A percentile compares a stretch with the other conserved stretches of the same genome.
Evolutionary conservation across 2,113 vertebrate species (phyloP).

Genomic region (Cryptomyrus ogoouensis): DNA sequence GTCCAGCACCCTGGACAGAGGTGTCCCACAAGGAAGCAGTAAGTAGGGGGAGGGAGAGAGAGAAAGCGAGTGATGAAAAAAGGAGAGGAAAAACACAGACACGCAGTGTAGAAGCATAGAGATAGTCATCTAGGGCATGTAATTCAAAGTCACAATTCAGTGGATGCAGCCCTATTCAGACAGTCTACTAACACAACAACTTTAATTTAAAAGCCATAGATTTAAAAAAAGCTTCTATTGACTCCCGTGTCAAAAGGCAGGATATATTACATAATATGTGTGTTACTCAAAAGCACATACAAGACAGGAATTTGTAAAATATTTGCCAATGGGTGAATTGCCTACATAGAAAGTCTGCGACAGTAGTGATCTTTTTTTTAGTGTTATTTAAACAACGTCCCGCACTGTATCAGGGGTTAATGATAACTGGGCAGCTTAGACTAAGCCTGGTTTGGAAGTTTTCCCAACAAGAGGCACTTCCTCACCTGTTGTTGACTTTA

Average conservation of each 20-base stretch:
- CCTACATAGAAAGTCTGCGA: not conserved
- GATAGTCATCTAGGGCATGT: not conserved
- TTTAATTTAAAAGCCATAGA: not conserved
- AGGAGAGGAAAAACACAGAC: slow-evolving; percentile 49
- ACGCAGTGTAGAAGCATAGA: not conserved
- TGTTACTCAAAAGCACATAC: not conserved
- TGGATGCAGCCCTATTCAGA: not conserved
- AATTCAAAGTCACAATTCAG: not conserved
- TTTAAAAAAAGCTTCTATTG: not conserved
- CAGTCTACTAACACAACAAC: not conserved
- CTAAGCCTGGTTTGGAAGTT: not conserved
- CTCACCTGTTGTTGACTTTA: slow-evolving; percentile 92
- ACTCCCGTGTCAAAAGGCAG: not conserved
- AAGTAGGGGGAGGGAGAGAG: slow-evolving; percentile 67
- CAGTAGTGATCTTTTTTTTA: not conserved
- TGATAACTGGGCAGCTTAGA: not conserved
- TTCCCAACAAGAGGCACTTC: not conserved
- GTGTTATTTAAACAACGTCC: not conserved
- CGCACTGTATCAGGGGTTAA: not conserved
- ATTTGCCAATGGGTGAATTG: not conserved
- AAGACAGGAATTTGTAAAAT: not conserved
- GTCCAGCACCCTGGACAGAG: slow-evolving; percentile 95
- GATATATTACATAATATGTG: not conserved
- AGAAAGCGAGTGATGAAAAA: slow-evolving; percentile 78
- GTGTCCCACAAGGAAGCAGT: slow-evolving; percentile 76